Conservation (phyloP, 2,797 vertebrate genomes). For the Neopelma chrysocephalum region DNA sequence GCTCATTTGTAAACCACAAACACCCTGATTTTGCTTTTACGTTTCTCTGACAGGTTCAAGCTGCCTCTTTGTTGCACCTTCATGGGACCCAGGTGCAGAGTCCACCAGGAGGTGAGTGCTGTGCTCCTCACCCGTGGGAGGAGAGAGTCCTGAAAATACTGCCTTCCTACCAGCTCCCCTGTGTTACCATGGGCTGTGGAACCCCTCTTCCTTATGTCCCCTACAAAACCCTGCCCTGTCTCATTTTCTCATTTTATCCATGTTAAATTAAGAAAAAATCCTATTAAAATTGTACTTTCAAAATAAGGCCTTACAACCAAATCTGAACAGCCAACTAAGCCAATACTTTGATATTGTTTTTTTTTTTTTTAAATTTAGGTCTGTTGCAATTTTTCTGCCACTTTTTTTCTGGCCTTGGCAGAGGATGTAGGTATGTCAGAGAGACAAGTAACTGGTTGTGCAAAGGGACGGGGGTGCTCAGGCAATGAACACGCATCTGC, state of each 20-base stretch:
- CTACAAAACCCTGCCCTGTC: neutral
- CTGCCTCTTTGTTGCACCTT: conserved; percentile 48
- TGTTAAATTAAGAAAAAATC: neutral
- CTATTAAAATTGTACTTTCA: neutral
- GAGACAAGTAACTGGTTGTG: neutral
- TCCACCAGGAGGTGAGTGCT: conserved; percentile 70
- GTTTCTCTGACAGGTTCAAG: conserved; percentile 67
- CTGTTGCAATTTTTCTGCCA: neutral
- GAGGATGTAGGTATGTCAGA: neutral
- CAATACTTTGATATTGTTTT: neutral
- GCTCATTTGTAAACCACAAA: neutral
- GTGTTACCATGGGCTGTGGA: neutral
- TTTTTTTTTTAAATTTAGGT: neutral
- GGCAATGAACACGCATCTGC: neutral
- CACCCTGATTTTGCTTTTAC: neutral
- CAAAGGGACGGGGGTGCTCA: neutral
- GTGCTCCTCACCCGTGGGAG: neutral
- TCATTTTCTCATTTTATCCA: neutral
- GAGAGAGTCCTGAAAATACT: neutral
- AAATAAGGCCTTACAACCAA: neutral
- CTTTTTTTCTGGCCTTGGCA: neutral
- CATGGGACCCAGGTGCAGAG: conserved; percentile 56
- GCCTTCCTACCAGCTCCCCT: neutral
- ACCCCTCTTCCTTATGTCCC: neutral
- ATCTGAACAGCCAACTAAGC: neutral